A percentile compares a stretch with the other conserved stretches of the same genome.
Evolutionary conservation across 2,797 vertebrate species (phyloP).

Genomic region (Hephaestus fuliginosus): DNA sequence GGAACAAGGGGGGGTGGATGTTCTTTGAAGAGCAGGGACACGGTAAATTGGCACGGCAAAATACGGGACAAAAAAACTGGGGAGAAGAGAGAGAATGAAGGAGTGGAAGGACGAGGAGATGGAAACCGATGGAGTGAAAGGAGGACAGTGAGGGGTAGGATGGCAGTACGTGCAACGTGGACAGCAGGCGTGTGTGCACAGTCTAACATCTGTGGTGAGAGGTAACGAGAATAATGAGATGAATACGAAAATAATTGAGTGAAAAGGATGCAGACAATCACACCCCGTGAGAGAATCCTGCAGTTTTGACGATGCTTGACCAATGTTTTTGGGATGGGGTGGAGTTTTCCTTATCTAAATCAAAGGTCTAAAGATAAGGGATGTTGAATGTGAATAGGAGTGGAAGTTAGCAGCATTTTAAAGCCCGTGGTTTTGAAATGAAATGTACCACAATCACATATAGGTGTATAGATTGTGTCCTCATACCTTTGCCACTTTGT

Average conservation of each 20-base stretch:
- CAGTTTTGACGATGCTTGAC: no score
- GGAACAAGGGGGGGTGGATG: neutral
- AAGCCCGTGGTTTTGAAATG: neutral
- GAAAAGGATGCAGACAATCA: neutral
- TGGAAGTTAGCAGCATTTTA: neutral
- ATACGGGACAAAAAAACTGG: neutral
- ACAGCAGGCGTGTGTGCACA: neutral
- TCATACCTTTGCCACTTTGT: neutral
- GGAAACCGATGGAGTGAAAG: neutral
- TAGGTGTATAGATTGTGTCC: neutral
- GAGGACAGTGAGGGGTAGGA: neutral
- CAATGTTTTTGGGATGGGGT: no score
- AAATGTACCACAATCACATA: neutral
- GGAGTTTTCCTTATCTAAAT: no score
- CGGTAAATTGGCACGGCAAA: conserved; percentile 18
- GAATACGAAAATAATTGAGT: neutral
- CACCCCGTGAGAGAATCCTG: neutral
- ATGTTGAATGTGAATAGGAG: no score
- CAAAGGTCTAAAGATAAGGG: no score
- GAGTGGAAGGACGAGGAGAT: conserved; percentile 1
- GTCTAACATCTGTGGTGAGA: neutral
- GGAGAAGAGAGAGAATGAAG: conserved; percentile 1
- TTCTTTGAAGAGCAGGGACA: conserved; percentile 41
- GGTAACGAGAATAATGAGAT: neutral
- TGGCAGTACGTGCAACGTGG: neutral